Percentiles rank a stretch among this genome's conserved stretches.
These are phyloP conservation scores for Morpho helenor DNA, from an alignment of 2,888 invertebrate genomes.

Conservation along the genomic window DNA sequence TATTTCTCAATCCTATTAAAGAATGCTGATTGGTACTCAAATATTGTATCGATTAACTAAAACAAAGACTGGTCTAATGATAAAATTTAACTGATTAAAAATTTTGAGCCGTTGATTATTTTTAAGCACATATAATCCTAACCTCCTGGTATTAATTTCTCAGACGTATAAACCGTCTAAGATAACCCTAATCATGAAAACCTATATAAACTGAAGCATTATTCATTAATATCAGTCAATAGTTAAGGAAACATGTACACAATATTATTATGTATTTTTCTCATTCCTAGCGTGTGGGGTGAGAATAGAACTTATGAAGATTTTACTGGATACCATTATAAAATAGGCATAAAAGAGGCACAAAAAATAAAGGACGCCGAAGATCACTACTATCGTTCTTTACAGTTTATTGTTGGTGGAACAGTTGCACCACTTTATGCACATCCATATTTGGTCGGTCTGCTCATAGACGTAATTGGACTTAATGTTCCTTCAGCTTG, in stretches of 20 bases:
- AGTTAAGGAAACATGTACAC: conserved; percentile 2
- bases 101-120: not conserved
- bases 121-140: not conserved
- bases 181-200: not conserved
- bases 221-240: not conserved
- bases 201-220: not conserved
- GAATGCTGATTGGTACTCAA: no score
- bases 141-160: not conserved
- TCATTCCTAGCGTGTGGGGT: conserved; percentile 24
- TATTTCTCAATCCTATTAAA: no score
- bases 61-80: no score
- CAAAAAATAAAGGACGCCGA: conserved; percentile 43
- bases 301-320: conserved; percentile 22
- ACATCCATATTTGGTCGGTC: conserved; percentile 57
- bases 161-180: not conserved
- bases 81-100: no score
- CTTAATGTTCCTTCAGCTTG: conserved; percentile 46
- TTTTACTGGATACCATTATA: conserved; percentile 46
- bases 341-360: conserved; percentile 50
- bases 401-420: conserved; percentile 49
- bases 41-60: no score
- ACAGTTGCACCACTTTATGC: conserved; percentile 43
- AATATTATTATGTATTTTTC: conserved; percentile 34
- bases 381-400: conserved; percentile 27
- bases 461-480: conserved; percentile 51